Percentiles rank a stretch among this genome's conserved stretches.
These are phyloP conservation scores for Aptenodytes patagonicus DNA, from an alignment of 2,113 vertebrate species.

Conservation along the genomic window DNA sequence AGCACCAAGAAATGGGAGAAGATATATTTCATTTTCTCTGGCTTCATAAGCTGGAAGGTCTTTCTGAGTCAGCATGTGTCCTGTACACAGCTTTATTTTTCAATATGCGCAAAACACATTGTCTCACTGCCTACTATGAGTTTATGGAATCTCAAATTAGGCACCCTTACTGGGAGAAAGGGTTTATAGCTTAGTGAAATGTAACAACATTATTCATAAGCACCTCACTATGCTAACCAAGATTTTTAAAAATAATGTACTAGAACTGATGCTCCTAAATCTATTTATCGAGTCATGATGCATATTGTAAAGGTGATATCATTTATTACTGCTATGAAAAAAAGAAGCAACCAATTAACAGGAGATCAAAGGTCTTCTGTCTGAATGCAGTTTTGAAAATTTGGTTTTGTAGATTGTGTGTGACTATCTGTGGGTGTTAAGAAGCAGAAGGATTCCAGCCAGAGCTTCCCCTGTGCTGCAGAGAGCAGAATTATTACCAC, in stretches of 20 bases:
- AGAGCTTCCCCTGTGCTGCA: background rate
- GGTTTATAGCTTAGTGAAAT: background rate
- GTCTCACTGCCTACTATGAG: background rate
- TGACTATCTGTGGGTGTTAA: background rate
- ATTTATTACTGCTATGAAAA: background rate
- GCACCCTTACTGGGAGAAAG: background rate
- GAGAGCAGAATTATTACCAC: background rate
- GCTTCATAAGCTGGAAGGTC: background rate
- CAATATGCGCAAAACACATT: background rate
- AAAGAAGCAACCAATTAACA: background rate
- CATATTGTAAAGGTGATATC: rapidly evolving
- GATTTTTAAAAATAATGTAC: background rate
- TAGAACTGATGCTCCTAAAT: background rate
- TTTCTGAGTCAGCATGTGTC: background rate
- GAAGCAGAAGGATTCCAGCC: background rate
- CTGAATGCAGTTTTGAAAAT: background rate
- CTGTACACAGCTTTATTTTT: background rate
- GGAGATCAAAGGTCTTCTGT: background rate
- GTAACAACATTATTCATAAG: background rate
- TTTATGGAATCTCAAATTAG: background rate
- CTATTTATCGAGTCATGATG: background rate
- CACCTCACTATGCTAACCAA: background rate
- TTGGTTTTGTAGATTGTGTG: background rate
- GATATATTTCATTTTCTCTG: background rate
- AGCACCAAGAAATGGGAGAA: background rate